phyloP scores from a whole-genome alignment of 1,140 invertebrate genomes.

The Mya arenaria region DNA sequence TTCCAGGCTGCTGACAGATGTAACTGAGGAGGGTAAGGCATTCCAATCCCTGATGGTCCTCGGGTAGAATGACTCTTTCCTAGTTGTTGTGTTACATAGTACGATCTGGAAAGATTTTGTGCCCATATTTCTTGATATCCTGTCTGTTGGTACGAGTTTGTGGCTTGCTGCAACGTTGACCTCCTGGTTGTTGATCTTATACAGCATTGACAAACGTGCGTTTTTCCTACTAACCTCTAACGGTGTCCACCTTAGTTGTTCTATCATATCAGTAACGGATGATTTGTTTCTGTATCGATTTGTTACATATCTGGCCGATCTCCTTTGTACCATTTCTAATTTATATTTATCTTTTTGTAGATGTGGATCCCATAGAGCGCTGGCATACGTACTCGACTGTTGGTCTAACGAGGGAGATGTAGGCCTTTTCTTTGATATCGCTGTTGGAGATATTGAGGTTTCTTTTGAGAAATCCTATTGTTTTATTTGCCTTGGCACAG shows the following conservation, averaged over 20 bases:
- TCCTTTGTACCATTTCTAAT: conserved; percentile 25
- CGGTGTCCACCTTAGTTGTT: conserved; percentile 12
- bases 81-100: neutral
- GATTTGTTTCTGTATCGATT: conserved; percentile 14
- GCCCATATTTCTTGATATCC: conserved; percentile 13
- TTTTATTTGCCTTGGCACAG: neutral
- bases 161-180: conserved; percentile 9
- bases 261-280: conserved; percentile 9
- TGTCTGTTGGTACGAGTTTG: too few species aligned
- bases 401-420: conserved; percentile 15
- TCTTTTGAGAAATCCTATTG: neutral
- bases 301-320: conserved; percentile 35
- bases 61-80: conserved; percentile 37
- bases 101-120: conserved; percentile 11
- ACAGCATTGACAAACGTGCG: conserved; percentile 24
- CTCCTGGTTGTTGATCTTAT: conserved; percentile 25
- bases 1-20: too few species aligned
- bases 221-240: conserved; percentile 1
- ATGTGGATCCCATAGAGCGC: conserved; percentile 35
- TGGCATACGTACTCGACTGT: conserved; percentile 40
- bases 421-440: conserved; percentile 11
- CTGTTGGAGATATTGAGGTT: neutral
- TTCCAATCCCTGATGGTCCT: conserved; percentile 36
- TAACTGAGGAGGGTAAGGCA: neutral
- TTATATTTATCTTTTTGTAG: neutral